Evolutionary conservation across 2,888 invertebrate species (phyloP).

Genomic region (Thelaira solivaga): DNA sequence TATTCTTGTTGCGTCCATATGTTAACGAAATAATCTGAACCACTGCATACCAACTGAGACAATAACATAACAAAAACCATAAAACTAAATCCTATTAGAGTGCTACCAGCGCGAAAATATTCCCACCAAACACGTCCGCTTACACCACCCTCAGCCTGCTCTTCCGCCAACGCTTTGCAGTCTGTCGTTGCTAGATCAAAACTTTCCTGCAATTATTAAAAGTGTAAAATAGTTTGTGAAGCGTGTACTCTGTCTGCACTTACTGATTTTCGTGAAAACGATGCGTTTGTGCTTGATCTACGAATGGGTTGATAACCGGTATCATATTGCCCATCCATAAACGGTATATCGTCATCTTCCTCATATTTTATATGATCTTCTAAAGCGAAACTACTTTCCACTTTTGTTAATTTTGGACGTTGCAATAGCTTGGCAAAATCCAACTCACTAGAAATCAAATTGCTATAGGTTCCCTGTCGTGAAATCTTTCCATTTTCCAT

Average conservation of each 20-base stretch:
- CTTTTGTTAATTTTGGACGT: slow-evolving; percentile 66
- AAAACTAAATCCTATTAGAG: slow-evolving; percentile 76
- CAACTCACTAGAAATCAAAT: slow-evolving; percentile 78
- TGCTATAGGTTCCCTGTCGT: slow-evolving; percentile 78
- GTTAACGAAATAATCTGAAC: slow-evolving; percentile 81
- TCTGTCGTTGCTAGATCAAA: slow-evolving; percentile 69
- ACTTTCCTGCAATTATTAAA: slow-evolving; percentile 66
- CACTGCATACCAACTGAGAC: slow-evolving; percentile 80
- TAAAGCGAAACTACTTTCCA: slow-evolving; percentile 24
- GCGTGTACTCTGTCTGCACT: slow-evolving; percentile 32
- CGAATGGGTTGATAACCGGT: slow-evolving; percentile 72
- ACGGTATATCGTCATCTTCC: slow-evolving; percentile 77
- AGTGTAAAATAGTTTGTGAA: background rate
- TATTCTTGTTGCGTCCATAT: slow-evolving; percentile 79
- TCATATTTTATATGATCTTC: slow-evolving; percentile 66
- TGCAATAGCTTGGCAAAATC: slow-evolving; percentile 79
- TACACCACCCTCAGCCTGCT: slow-evolving; percentile 76
- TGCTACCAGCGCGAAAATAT: slow-evolving; percentile 79
- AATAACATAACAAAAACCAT: slow-evolving; percentile 78
- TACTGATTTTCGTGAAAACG: slow-evolving; percentile 71
- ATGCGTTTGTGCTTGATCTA: slow-evolving; percentile 68
- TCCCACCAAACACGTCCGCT: slow-evolving; percentile 75
- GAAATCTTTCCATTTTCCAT: slow-evolving; percentile 79
- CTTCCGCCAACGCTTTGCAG: slow-evolving; percentile 74
- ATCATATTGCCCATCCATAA: slow-evolving; percentile 73